Evolutionary conservation across 2,888 invertebrate species (phyloP).

Genomic region (Himalopsyche tibetana): DNA sequence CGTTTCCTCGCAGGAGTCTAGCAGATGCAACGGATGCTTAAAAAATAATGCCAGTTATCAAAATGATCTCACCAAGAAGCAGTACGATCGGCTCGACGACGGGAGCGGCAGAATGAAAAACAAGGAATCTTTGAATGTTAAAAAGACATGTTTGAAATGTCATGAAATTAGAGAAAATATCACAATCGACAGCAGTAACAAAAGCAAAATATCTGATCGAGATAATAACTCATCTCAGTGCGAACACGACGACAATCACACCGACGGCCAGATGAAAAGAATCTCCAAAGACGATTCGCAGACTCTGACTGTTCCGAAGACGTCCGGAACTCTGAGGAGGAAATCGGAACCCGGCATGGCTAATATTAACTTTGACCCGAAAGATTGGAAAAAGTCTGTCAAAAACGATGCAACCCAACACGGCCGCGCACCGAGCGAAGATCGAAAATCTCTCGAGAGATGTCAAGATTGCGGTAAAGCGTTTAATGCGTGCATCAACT

Average conservation of each 20-base stretch:
- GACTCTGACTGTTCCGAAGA: slow-evolving; percentile 66
- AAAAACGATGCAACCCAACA: slow-evolving; percentile 69
- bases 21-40: slow-evolving; percentile 45
- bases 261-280: slow-evolving; percentile 52
- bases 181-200: slow-evolving; percentile 67
- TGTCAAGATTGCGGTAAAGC: slow-evolving; percentile 54
- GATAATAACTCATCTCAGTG: slow-evolving; percentile 39
- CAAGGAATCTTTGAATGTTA: slow-evolving; percentile 72
- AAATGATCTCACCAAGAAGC: slow-evolving; percentile 56
- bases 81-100: slow-evolving; percentile 54
- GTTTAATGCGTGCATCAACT: slow-evolving; percentile 49
- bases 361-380: slow-evolving; percentile 71
- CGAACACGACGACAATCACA: slow-evolving; percentile 21
- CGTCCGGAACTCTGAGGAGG: slow-evolving; percentile 81
- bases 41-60: slow-evolving; percentile 17
- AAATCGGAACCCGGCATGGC: slow-evolving; percentile 84
- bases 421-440: slow-evolving; percentile 28
- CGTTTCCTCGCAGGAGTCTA: neutral
- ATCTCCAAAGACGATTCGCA: slow-evolving; percentile 75
- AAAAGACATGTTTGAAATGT: slow-evolving; percentile 75
- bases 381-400: slow-evolving; percentile 74
- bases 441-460: slow-evolving; percentile 32
- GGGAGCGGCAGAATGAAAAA: slow-evolving; percentile 69
- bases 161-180: slow-evolving; percentile 77
- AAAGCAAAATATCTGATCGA: slow-evolving; percentile 38